phyloP scores from a whole-genome alignment of 1,140 invertebrate genomes.

The Drosophila ironensis region DNA sequence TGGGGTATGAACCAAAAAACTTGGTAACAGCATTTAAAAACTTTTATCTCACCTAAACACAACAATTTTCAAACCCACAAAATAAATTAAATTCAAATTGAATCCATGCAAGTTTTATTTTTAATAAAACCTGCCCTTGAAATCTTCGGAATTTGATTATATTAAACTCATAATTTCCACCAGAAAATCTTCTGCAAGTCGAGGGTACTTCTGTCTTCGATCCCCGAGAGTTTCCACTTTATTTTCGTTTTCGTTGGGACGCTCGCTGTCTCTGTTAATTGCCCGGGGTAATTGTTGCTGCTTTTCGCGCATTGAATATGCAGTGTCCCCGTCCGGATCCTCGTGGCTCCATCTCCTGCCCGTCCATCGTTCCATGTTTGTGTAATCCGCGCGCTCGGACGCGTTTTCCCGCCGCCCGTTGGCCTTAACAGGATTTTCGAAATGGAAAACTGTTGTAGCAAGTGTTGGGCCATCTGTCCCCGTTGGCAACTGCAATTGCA shows the following conservation, averaged over 20 bases:
- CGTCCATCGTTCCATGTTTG: conserved; percentile 39
- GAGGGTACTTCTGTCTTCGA: not conserved
- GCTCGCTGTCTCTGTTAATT: conserved; percentile 54
- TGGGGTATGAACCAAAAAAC: no score
- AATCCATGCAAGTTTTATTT: no score
- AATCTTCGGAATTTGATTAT: no score
- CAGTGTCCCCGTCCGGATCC: not conserved
- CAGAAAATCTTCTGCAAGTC: not conserved
- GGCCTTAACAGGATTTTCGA: conserved; percentile 57
- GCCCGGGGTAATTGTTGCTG: conserved; percentile 56
- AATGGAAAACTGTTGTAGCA: conserved; percentile 68
- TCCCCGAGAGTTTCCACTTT: not conserved
- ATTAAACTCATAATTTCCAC: no score
- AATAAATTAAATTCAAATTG: no score
- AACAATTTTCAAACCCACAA: no score
- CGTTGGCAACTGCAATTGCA: conserved; percentile 1
- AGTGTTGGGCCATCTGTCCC: conserved; percentile 44
- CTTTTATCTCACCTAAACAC: no score
- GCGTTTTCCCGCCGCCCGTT: conserved; percentile 29
- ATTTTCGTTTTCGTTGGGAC: conserved; percentile 21
- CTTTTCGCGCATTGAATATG: conserved; percentile 38
- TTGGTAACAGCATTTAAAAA: no score
- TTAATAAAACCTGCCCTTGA: no score
- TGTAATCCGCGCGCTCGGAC: conserved; percentile 62
- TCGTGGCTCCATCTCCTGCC: not conserved